Conservation (phyloP, 2,888 invertebrate genomes). For the Mythimna loreyi region DNA sequence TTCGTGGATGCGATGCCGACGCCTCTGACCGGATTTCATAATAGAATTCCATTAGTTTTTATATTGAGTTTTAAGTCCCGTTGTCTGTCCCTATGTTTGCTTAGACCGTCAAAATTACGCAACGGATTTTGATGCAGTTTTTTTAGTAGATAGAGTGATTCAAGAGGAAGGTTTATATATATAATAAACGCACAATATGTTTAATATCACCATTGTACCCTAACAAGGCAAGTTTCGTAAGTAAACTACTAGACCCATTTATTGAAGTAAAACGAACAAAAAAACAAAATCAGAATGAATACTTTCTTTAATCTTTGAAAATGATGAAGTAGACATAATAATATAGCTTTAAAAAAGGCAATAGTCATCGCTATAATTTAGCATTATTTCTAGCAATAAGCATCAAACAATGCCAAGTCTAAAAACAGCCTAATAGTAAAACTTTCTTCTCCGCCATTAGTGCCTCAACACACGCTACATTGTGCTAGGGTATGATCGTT, state of each 20-base stretch:
- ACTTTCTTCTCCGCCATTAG: slow-evolving; percentile 21
- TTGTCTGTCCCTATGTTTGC: no score
- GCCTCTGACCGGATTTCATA: background rate
- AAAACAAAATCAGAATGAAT: no score
- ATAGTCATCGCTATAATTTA: background rate
- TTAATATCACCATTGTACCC: no score
- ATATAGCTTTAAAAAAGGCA: background rate
- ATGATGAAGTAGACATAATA: background rate
- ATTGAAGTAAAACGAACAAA: background rate
- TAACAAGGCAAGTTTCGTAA: no score
- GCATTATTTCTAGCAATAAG: background rate
- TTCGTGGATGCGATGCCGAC: no score
- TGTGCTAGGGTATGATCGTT: slow-evolving; percentile 30
- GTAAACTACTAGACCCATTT: background rate
- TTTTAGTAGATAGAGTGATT: no score
- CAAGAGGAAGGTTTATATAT: no score
- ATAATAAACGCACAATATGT: no score
- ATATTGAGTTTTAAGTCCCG: background rate
- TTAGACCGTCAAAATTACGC: no score
- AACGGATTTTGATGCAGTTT: no score
- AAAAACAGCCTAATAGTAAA: background rate
- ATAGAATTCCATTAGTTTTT: background rate
- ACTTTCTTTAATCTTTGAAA: background rate
- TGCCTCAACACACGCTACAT: slow-evolving; percentile 19
- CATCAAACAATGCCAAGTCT: background rate